Percentiles rank a stretch among this genome's conserved stretches.
phyloP scores from a whole-genome alignment of 2,113 vertebrate genomes.

The Microcebus lehilahytsara region DNA sequence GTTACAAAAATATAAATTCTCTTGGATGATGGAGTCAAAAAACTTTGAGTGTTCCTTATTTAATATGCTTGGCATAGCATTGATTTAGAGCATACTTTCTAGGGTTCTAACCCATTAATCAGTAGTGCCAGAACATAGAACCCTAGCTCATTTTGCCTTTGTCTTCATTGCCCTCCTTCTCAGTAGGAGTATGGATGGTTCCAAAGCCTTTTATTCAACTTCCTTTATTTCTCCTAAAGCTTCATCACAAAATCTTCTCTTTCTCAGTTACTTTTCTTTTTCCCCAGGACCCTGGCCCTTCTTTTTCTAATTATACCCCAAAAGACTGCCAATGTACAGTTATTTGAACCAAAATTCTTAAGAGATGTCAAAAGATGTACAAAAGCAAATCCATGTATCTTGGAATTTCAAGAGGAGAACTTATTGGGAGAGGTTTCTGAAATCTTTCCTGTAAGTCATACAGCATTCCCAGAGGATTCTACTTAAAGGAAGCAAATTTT shows the following conservation, averaged over 20 bases:
- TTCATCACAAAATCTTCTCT: conserved; percentile 12
- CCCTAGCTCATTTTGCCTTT: not conserved
- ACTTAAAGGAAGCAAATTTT: conserved; percentile 42
- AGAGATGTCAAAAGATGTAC: conserved; percentile 15
- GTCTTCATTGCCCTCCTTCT: conserved; percentile 1
- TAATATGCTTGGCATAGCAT: not conserved
- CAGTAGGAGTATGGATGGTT: not conserved
- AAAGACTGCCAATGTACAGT: not conserved
- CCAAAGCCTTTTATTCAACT: not conserved
- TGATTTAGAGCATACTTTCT: not conserved
- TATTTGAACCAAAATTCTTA: conserved; percentile 51
- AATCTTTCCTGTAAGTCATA: conserved; percentile 19
- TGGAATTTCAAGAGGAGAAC: conserved; percentile 23
- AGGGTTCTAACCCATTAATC: not conserved
- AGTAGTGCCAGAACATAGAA: not conserved
- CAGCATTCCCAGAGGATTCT: conserved; percentile 8
- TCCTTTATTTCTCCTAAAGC: not conserved
- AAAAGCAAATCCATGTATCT: conserved; percentile 21
- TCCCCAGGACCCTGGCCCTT: not conserved
- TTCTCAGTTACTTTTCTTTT: conserved; percentile 29
- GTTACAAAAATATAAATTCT: conserved; percentile 14
- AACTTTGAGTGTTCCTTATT: conserved; percentile 22
- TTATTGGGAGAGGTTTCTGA: not conserved
- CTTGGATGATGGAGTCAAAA: not conserved
- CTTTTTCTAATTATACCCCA: not conserved